Evolutionary conservation across 2,797 vertebrate genomes (phyloP).

Genomic region (Chelon auratus): DNA sequence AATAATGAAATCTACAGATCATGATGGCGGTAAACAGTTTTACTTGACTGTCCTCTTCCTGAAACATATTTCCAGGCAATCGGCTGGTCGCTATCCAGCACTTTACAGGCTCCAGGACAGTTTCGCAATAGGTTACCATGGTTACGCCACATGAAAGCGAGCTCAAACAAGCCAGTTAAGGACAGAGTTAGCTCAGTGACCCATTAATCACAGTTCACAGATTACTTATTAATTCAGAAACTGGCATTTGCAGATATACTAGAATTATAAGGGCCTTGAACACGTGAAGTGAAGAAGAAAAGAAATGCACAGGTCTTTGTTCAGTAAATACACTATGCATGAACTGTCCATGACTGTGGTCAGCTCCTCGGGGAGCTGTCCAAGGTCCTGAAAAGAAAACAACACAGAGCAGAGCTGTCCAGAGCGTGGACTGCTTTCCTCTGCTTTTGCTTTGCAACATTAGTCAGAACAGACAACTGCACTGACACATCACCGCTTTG

Average conservation of each 20-base stretch:
- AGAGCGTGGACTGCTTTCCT: conserved; percentile 39
- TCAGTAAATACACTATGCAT: not conserved
- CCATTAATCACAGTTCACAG: not conserved
- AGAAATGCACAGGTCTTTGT: not conserved
- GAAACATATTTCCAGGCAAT: conserved; percentile 9
- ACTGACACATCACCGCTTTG: conserved; percentile 51
- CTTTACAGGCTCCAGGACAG: not conserved
- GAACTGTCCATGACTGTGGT: not conserved
- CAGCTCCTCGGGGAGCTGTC: conserved; percentile 46
- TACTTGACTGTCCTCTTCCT: not conserved
- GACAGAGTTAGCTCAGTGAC: conserved; percentile 18
- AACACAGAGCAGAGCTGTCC: conserved; percentile 49
- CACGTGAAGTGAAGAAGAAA: conserved; percentile 5
- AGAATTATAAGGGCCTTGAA: not conserved
- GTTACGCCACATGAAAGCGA: conserved; percentile 24
- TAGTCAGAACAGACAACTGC: conserved; percentile 66
- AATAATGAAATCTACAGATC: not conserved
- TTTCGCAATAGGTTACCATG: conserved; percentile 30
- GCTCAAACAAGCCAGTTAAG: conserved; percentile 6
- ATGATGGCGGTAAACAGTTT: not conserved
- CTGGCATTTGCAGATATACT: not conserved
- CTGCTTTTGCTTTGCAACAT: conserved; percentile 49
- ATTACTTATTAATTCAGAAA: not conserved
- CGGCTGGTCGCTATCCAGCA: conserved; percentile 1
- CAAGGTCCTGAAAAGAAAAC: conserved; percentile 35